Conservation (phyloP, 2,797 vertebrate species). For the Cirrhinus mrigala region DNA sequence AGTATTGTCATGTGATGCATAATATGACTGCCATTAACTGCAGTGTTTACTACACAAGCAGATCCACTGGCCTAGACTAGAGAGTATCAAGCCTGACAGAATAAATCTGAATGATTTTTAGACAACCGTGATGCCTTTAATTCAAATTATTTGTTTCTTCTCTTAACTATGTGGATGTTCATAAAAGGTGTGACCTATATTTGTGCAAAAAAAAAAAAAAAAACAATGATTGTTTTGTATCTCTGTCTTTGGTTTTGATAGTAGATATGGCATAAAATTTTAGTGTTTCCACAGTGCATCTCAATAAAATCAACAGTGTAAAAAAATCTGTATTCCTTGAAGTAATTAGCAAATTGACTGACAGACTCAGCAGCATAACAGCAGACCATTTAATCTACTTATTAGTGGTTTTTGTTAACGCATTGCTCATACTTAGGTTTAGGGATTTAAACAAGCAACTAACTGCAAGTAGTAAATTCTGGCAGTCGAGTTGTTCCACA, state of each 20-base stretch:
- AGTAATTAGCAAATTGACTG: conserved; percentile 31
- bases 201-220: not conserved
- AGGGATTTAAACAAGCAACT: not conserved
- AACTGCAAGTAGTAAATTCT: not conserved
- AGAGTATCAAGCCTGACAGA: not conserved
- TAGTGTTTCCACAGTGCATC: not conserved
- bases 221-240: not conserved
- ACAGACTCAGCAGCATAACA: conserved; percentile 23
- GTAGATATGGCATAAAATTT: not conserved
- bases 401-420: not conserved
- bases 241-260: not conserved
- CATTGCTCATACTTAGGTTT: not conserved
- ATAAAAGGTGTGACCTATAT: not conserved
- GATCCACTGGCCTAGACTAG: not conserved
- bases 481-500: not conserved
- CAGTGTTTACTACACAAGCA: conserved; percentile 20
- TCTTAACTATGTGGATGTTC: not conserved
- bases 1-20: conserved; percentile 15
- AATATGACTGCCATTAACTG: conserved; percentile 21
- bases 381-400: conserved; percentile 48
- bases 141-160: not conserved
- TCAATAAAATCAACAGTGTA: conserved; percentile 7
- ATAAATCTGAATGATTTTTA: not conserved
- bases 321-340: conserved; percentile 10
- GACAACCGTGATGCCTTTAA: not conserved